These are phyloP conservation scores for Didymodactylos carnosus DNA, from an alignment of 2,888 invertebrate genomes.

Conservation along the genomic window DNA sequence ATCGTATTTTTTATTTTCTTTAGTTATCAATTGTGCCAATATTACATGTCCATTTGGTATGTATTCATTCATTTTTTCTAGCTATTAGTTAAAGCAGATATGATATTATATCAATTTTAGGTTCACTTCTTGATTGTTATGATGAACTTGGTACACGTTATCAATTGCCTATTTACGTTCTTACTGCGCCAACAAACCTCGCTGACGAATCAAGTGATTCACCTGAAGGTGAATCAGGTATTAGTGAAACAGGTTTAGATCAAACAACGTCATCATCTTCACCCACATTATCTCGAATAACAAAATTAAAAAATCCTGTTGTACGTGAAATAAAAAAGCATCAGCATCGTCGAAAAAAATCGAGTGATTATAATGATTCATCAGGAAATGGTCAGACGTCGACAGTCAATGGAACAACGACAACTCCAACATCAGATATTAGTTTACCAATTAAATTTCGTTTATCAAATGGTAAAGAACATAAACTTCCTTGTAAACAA, in stretches of 20 bases:
- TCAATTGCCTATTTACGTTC: neutral
- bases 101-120: too few species aligned
- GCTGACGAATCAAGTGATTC: neutral
- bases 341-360: neutral
- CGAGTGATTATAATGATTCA: neutral
- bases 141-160: neutral
- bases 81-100: too few species aligned
- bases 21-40: neutral
- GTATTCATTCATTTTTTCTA: neutral
- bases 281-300: neutral
- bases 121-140: neutral
- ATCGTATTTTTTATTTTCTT: neutral
- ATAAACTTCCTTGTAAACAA: neutral
- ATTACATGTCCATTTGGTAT: neutral
- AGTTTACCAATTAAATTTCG: conserved; percentile 45
- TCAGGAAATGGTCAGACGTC: neutral
- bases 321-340: neutral
- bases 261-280: conserved; percentile 12
- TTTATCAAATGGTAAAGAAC: conserved; percentile 41
- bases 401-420: neutral
- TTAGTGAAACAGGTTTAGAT: conserved; percentile 20
- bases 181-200: neutral
- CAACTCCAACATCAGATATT: neutral
- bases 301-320: neutral
- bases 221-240: conserved; percentile 21